Evolutionary conservation across 2,888 invertebrate species (phyloP).

Genomic region (Biston stratarius): DNA sequence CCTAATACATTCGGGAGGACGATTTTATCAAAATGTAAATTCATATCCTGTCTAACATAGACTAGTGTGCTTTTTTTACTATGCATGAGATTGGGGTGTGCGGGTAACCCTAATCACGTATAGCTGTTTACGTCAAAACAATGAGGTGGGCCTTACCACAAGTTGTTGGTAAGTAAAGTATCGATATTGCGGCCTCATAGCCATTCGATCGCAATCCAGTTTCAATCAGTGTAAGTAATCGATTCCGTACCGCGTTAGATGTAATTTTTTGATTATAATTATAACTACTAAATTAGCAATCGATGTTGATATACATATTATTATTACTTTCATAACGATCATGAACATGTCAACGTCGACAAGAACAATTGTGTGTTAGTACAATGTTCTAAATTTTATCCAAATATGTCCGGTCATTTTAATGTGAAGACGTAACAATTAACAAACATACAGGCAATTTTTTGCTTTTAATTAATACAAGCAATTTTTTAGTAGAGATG

Average conservation of each 20-base stretch:
- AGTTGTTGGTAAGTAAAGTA: not conserved
- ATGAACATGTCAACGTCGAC: not conserved
- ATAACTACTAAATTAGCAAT: not conserved
- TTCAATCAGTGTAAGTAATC: conserved; percentile 8
- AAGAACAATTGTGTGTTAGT: not conserved
- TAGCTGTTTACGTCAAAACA: conserved; percentile 27
- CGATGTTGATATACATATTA: conserved; percentile 1
- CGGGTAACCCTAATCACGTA: conserved; percentile 7
- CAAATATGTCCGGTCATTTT: no score
- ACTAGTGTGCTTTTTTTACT: not conserved
- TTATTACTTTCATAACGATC: not conserved
- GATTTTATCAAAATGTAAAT: no score
- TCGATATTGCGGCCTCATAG: conserved; percentile 14
- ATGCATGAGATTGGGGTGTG: not conserved
- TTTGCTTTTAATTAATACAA: no score
- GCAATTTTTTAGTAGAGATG: no score
- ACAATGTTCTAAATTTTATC: no score
- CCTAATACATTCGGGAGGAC: no score
- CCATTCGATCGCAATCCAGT: conserved; percentile 5
- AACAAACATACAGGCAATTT: no score
- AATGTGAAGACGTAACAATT: no score
- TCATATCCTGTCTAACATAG: no score
- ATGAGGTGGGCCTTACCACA: conserved; percentile 25
- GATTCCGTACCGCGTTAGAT: conserved; percentile 6
- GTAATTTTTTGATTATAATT: not conserved